A percentile compares a stretch with the other conserved stretches of the same genome.
These are phyloP conservation scores for Philaethria dido DNA, from an alignment of 2,888 invertebrate species.

Conservation along the genomic window DNA sequence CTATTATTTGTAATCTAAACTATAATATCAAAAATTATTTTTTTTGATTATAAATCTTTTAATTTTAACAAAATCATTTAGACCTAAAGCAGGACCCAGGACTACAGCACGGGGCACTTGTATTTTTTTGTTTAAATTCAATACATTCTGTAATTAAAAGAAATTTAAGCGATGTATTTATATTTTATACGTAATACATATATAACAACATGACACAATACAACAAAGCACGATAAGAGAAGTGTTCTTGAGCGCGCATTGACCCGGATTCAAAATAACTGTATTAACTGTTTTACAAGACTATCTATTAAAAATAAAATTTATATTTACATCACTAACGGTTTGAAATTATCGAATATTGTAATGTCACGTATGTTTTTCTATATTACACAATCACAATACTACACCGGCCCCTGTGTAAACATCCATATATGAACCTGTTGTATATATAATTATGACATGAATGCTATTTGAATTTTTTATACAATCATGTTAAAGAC, in stretches of 20 bases:
- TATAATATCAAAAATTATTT: too few relatives aligned
- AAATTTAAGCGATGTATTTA: too few relatives aligned
- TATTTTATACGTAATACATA: not conserved
- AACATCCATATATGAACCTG: not conserved
- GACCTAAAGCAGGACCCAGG: too few relatives aligned
- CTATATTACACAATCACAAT: constrained; percentile 7
- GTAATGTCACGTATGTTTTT: not conserved
- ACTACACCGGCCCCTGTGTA: not conserved
- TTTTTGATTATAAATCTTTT: too few relatives aligned
- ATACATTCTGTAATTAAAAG: too few relatives aligned
- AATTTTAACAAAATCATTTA: too few relatives aligned
- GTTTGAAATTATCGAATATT: constrained; percentile 1
- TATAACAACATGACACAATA: constrained; percentile 17
- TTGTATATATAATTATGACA: too few relatives aligned
- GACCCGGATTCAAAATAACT: constrained; percentile 46
- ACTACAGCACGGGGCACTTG: too few relatives aligned
- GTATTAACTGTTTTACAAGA: constrained; percentile 6
- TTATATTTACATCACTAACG: not conserved
- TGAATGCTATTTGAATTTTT: not conserved
- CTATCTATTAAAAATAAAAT: constrained; percentile 14
- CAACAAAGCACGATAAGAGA: constrained; percentile 34
- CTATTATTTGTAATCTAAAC: too few relatives aligned
- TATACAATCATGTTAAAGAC: not conserved
- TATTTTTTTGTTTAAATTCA: too few relatives aligned
- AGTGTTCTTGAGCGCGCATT: constrained; percentile 43